Percentiles rank a stretch among this genome's conserved stretches.
Evolutionary conservation across 2,113 vertebrate species (phyloP).

Genomic region (Neolamprologus brichardi): DNA sequence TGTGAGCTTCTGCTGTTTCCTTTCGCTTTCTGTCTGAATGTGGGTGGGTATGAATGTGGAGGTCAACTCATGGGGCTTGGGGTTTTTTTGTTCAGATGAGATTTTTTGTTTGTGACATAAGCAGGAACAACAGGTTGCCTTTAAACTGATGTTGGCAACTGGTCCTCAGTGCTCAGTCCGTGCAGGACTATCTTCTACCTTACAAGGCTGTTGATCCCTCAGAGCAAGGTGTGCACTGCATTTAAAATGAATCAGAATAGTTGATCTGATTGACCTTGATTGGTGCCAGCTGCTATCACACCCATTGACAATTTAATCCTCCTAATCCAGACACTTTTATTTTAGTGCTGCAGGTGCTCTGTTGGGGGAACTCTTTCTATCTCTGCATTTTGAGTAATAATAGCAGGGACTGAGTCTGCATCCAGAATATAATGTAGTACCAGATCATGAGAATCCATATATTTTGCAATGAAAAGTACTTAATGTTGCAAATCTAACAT

Average conservation of each 20-base stretch:
- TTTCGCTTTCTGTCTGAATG: background rate
- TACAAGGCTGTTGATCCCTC: background rate
- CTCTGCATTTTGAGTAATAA: constrained; percentile 12
- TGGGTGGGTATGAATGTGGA: background rate
- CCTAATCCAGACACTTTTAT: constrained; percentile 36
- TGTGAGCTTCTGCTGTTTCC: background rate
- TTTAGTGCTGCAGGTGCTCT: constrained; percentile 29
- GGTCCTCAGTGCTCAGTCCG: background rate
- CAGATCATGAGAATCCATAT: background rate
- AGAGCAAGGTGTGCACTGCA: background rate
- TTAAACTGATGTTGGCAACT: background rate
- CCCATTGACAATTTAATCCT: constrained; percentile 37
- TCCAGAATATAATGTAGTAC: background rate
- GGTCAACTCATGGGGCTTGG: background rate
- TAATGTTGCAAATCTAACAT: background rate
- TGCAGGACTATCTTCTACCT: background rate
- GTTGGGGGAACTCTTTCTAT: constrained; percentile 11
- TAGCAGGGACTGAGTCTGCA: background rate
- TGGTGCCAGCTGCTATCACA: constrained; percentile 37
- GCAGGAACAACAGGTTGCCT: background rate
- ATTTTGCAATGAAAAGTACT: background rate
- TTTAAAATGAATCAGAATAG: background rate
- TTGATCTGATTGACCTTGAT: constrained; percentile 29
- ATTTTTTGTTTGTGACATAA: background rate
- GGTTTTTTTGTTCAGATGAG: background rate